Base-by-base conservation (phyloP, 2,888 invertebrate genomes). In the Acanthoscelides obtectus region DNA sequence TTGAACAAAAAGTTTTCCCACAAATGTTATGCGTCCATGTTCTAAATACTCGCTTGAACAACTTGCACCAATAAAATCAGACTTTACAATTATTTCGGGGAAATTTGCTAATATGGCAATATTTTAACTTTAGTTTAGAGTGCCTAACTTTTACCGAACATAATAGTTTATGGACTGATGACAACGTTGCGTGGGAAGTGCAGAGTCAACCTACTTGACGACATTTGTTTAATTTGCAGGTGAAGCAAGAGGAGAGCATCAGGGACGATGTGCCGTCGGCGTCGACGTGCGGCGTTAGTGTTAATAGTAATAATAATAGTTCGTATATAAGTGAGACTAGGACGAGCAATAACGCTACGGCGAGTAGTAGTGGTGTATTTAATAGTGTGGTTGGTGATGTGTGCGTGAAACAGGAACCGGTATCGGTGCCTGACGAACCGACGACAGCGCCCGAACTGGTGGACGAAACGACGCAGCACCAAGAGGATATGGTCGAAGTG, bases 401-500 rank as follows among this genome's bases (percentile, higher is more conserved):
- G 20, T 8, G 12, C 22, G 66, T 21, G 6, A 22, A 66, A 66
- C 21, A 22, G 17, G 68, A 21, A 68, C 22, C 25, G 27, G 17
- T 20, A 20, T 25, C 45, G 27, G 19, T 6, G 68, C 21, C 45
- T 8, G 68, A 22, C 66, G 66, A 22, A 20, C 66, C 45, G 45
- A 45, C 45, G 45, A 45, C 45, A 12, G 5, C 45, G 45, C 45
- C 45, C 17, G 8, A 1, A 45, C 6, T 45, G 1, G 45, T 45
- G 45, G 45, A 45, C 45, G 45, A 45, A 12, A 45, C 45, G 45
- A 45, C 45, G 45, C 80, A 81, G 67, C 82, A 84, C 12, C 79
- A 81, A 65, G 82, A 81, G 66, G 84, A 85, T 73, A 84, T 84
- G 83, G 79, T 84, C 69, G 85, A 85, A 72, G 83, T 85, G 75